A percentile compares a stretch with the other conserved stretches of the same genome.
Evolutionary conservation across 1,140 invertebrate species (phyloP).

Genomic region (Dendrolimus kikuchii): DNA sequence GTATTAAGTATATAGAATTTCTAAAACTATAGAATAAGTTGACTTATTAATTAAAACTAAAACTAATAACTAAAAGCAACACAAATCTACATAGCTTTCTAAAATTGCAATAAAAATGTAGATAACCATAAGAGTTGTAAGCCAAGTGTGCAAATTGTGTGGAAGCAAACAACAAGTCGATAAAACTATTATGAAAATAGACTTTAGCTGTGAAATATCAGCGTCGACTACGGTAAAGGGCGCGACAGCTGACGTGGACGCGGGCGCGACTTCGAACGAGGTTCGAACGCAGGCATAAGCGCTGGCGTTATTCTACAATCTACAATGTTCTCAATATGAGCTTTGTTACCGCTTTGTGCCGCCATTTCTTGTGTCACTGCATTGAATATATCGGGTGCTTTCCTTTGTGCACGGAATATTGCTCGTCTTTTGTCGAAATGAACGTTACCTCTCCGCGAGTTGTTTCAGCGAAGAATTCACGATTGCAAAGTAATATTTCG

Average conservation of each 20-base stretch:
- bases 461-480: constrained; percentile 67
- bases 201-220: constrained; percentile 7
- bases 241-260: background rate
- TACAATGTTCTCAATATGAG: constrained; percentile 61
- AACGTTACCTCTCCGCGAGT: constrained; percentile 66
- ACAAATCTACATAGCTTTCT: too few relatives aligned
- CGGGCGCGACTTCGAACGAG: background rate
- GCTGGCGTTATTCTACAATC: constrained; percentile 24
- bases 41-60: too few relatives aligned
- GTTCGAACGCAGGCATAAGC: constrained; percentile 1
- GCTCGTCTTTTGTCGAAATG: constrained; percentile 69
- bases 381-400: constrained; percentile 69
- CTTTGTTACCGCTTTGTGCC: constrained; percentile 67
- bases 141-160: too few relatives aligned
- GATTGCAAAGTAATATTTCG: constrained; percentile 71
- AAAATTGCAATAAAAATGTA: too few relatives aligned
- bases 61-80: too few relatives aligned
- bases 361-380: constrained; percentile 70
- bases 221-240: background rate
- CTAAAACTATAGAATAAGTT: too few relatives aligned
- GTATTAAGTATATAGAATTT: too few relatives aligned
- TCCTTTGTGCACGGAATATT: constrained; percentile 70
- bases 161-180: background rate
- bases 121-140: too few relatives aligned
- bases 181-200: constrained; percentile 9